phyloP scores from a whole-genome alignment of 1,140 invertebrate genomes.

The honey bee (Apis mellifera) region DNA sequence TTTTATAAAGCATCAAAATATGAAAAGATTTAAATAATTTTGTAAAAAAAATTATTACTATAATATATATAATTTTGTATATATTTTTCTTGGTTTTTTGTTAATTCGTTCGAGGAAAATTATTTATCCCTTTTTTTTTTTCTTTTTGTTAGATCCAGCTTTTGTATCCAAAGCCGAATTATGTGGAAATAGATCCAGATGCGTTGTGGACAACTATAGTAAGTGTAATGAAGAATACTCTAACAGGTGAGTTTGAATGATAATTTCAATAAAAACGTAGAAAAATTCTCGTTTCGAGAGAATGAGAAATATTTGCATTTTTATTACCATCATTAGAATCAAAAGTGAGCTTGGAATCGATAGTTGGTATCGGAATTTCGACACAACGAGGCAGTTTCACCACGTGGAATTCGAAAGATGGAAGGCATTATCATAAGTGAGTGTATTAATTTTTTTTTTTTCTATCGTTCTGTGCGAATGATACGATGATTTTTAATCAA shows the following conservation, averaged over 20 bases:
- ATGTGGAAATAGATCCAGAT: constrained; percentile 94
- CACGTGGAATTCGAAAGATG: constrained; percentile 92
- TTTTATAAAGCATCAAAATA: too few species aligned
- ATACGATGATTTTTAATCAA: too few species aligned
- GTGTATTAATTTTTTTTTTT: constrained; percentile 9
- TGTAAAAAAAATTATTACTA: too few species aligned
- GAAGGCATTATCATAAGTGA: constrained; percentile 90
- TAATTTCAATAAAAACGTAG: too few species aligned
- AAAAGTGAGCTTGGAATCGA: constrained; percentile 81
- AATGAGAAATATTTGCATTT: too few species aligned
- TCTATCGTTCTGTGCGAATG: background rate
- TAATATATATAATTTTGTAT: too few species aligned
- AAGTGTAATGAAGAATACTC: constrained; percentile 85
- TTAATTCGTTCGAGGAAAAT: too few species aligned
- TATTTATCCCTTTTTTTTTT: too few species aligned
- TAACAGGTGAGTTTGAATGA: constrained; percentile 82
- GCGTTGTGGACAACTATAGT: constrained; percentile 89
- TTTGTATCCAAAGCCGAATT: constrained; percentile 88
- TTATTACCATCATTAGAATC: constrained; percentile 82
- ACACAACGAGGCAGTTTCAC: constrained; percentile 94
- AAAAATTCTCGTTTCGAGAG: background rate
- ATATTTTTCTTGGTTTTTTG: too few species aligned
- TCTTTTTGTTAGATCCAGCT: constrained; percentile 85
- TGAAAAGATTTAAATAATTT: too few species aligned
- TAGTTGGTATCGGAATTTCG: constrained; percentile 92